phyloP scores from a whole-genome alignment of 1,140 invertebrate species.

The Drosophila asahinai region DNA sequence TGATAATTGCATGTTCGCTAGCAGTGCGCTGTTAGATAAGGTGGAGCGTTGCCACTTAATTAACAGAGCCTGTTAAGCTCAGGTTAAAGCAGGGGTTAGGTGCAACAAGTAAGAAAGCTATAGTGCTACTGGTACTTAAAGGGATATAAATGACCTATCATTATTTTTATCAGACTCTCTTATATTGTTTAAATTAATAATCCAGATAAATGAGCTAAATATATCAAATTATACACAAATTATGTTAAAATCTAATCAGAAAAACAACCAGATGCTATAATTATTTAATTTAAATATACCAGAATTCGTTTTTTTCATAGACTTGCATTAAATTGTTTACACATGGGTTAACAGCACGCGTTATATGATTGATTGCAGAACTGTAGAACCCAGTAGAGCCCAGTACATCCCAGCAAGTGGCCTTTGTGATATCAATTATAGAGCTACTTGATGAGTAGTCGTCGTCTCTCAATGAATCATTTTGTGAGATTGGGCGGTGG shows the following conservation, averaged over 20 bases:
- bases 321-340: not conserved
- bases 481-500: not conserved
- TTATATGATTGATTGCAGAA: slow-evolving; percentile 16
- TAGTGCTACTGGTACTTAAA: no score
- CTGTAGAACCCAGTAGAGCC: not conserved
- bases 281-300: no score
- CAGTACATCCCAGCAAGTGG: slow-evolving; percentile 7
- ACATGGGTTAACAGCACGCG: not conserved
- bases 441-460: slow-evolving; percentile 10
- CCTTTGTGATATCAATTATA: slow-evolving; percentile 32
- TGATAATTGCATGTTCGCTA: slow-evolving; percentile 24
- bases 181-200: no score
- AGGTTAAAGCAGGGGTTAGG: not conserved
- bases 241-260: no score
- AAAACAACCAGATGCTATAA: no score
- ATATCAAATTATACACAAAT: no score
- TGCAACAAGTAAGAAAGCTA: not conserved
- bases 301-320: not conserved
- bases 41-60: not conserved
- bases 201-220: no score
- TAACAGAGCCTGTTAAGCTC: not conserved
- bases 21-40: slow-evolving; percentile 38
- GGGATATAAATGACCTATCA: no score
- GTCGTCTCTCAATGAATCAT: slow-evolving; percentile 20
- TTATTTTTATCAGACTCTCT: no score